Evolutionary conservation across 2,113 vertebrate genomes (phyloP), one percentile per base, ranked within the genome.

Genomic region (Burhinus oedicnemus): DNA sequence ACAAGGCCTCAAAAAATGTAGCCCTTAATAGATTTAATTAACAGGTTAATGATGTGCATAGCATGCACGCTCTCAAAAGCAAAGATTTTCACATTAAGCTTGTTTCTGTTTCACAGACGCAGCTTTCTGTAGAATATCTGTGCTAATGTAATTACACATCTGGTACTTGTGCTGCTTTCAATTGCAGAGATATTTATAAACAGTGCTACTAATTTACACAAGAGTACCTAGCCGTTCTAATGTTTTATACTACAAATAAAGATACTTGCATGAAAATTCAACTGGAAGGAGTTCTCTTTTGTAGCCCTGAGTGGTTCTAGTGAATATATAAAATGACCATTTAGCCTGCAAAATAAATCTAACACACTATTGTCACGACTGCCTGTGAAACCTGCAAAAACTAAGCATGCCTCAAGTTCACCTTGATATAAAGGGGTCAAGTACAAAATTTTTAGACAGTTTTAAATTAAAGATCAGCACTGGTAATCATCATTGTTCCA

Each of bases 41-140:
- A 93, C 91, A 95, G 94, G 96, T 96, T 96, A 97, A 97, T 93
- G 84, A 95, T 77, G 95, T 96, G 91, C 94, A 74, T 77, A 93
- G 81, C 38, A 51, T 74, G 75, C 68, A 20, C 12, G 51, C 60
- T 92, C 71, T 93, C 91, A 66, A 89, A 95, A 94, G 60, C 83
- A 86, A 93, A 95, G 90, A 93, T 65, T 96, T 88, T 87, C 84
- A 91, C 93, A 97, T 96, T 87, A 94, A 76, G 85, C 86, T 90
- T 88, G 72, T 76, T 94, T 85, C 85, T 69, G 87, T 94, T 91
- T 79, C 78, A 88, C 65, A 91, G 93, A 89, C 90, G 81, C 66
- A 58, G 83, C 75, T 96, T 97, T 87, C 84, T 84, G 81, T 61
- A 60, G 78, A 80, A 36, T 94, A 96, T 96, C 83, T 96, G 92